A percentile compares a stretch with the other conserved stretches of the same genome.
phyloP scores from a whole-genome alignment of 2,888 invertebrate species.

The Drosophila birchii region DNA sequence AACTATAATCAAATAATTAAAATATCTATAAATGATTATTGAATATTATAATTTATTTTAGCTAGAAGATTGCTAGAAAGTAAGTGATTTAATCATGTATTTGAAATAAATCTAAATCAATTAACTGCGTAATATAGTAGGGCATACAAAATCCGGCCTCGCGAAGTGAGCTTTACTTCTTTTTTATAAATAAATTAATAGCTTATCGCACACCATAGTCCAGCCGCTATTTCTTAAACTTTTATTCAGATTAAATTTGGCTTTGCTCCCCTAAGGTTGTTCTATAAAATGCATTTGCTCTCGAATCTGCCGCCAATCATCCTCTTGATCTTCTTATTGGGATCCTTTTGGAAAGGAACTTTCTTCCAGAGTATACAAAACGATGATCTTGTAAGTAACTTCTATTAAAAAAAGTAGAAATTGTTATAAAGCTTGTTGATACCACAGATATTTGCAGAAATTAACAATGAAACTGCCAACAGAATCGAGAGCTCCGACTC shows the following conservation, averaged over 20 bases:
- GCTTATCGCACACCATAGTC: not conserved
- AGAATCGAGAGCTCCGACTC: not conserved
- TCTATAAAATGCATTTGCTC: not conserved
- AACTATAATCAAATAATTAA: too few relatives aligned
- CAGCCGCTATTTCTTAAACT: not conserved
- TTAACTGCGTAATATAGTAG: too few relatives aligned
- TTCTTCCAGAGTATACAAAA: not conserved
- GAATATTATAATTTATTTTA: too few relatives aligned
- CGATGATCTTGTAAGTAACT: slow-evolving; percentile 2
- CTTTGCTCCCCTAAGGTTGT: not conserved
- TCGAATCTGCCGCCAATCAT: not conserved
- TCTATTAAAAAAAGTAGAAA: not conserved
- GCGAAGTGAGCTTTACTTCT: not conserved
- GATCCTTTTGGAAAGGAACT: not conserved
- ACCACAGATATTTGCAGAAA: not conserved
- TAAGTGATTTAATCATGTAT: too few relatives aligned
- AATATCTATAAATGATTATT: too few relatives aligned
- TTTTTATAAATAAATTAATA: not conserved
- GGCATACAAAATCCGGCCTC: not conserved
- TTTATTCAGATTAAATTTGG: not conserved
- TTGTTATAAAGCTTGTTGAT: not conserved
- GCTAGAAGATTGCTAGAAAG: too few relatives aligned
- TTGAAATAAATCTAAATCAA: too few relatives aligned
- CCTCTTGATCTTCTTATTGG: not conserved
- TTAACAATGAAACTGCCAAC: not conserved